Percentiles rank a stretch among this genome's conserved stretches.
These are phyloP conservation scores for Girardinichthys multiradiatus DNA, from an alignment of 2,113 vertebrate genomes.

Conservation along the genomic window DNA sequence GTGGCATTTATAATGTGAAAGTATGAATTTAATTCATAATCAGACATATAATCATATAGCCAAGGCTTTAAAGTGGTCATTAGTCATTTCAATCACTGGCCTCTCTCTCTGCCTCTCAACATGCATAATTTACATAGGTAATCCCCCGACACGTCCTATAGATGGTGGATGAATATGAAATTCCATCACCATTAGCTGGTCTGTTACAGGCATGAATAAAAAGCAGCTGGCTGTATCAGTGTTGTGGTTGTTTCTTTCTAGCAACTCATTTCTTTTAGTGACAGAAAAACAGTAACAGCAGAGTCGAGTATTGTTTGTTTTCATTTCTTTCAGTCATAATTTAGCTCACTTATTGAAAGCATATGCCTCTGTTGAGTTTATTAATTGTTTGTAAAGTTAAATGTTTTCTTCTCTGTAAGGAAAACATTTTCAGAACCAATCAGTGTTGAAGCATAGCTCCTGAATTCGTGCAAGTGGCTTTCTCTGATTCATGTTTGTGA, in stretches of 20 bases:
- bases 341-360: conserved; percentile 18
- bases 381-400: conserved; percentile 29
- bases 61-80: conserved; percentile 30
- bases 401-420: conserved; percentile 20
- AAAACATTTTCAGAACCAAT: conserved; percentile 52
- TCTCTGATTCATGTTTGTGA: conserved; percentile 42
- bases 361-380: background rate
- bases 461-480: conserved; percentile 27
- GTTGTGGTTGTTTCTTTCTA: background rate
- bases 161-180: conserved; percentile 73
- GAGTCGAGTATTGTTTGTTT: background rate
- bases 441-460: conserved; percentile 16
- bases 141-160: conserved; percentile 57
- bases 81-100: conserved; percentile 17
- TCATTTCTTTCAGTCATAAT: background rate
- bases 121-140: conserved; percentile 69
- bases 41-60: conserved; percentile 13
- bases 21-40: conserved; percentile 20
- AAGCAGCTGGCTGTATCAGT: conserved; percentile 36
- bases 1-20: conserved; percentile 1
- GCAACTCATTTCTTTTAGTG: conserved; percentile 2
- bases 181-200: conserved; percentile 58
- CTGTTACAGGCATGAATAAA: conserved; percentile 53
- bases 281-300: background rate
- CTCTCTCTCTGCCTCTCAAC: conserved; percentile 17